phyloP scores from a whole-genome alignment of 2,888 invertebrate genomes.

The Metalampra italica region DNA sequence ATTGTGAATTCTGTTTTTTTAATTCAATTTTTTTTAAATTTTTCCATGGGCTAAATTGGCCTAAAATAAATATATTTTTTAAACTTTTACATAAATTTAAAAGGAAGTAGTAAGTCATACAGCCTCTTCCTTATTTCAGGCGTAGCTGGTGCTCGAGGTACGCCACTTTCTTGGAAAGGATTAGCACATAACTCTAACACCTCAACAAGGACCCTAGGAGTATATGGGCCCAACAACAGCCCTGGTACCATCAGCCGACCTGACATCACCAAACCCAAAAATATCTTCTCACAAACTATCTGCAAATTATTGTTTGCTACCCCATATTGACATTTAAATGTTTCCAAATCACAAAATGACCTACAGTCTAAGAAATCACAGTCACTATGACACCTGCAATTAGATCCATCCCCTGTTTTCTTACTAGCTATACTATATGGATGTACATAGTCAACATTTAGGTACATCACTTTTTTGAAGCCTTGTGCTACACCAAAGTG shows the following conservation, averaged over 20 bases:
- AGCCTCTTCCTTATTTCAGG: constrained; percentile 68
- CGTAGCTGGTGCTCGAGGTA: constrained; percentile 63
- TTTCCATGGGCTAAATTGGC: no score
- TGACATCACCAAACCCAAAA: constrained; percentile 81
- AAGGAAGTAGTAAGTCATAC: constrained; percentile 61
- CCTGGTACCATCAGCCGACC: constrained; percentile 80
- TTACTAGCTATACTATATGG: constrained; percentile 73
- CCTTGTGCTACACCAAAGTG: constrained; percentile 81
- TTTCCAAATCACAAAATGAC: constrained; percentile 75
- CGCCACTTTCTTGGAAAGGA: constrained; percentile 62
- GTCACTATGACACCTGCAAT: constrained; percentile 79
- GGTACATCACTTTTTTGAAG: constrained; percentile 75
- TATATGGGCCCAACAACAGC: constrained; percentile 77
- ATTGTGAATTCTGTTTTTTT: no score
- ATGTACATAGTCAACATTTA: constrained; percentile 81
- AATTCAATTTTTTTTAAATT: no score
- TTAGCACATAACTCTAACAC: constrained; percentile 80
- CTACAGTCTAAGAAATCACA: constrained; percentile 84
- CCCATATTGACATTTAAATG: constrained; percentile 71
- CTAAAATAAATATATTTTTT: no score
- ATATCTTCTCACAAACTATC: constrained; percentile 82
- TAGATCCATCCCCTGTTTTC: constrained; percentile 58
- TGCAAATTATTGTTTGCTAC: constrained; percentile 83
- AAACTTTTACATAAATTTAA: no score
- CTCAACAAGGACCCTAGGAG: constrained; percentile 76